Percentiles rank a stretch among this genome's conserved stretches.
phyloP scores from a whole-genome alignment of 2,797 vertebrate species.

The Macrochelys suwanniensis region DNA sequence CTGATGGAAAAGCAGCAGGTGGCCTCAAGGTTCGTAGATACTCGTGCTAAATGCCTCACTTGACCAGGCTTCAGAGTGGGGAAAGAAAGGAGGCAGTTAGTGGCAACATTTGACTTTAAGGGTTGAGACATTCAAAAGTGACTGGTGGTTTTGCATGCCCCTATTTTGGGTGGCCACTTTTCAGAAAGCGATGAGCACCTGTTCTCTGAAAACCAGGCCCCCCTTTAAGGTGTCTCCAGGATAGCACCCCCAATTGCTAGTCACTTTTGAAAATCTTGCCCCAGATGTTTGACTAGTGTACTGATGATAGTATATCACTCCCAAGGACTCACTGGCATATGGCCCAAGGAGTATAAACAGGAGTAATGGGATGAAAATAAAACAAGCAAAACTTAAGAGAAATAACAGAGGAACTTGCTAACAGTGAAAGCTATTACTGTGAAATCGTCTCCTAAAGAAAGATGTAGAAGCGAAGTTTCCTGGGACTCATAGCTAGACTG shows the following conservation, averaged over 20 bases:
- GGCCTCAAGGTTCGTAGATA: not conserved
- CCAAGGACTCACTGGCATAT: not conserved
- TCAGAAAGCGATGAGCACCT: not conserved
- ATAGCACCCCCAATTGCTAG: not conserved
- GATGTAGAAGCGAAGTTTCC: not conserved
- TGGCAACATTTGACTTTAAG: not conserved
- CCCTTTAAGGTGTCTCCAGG: not conserved
- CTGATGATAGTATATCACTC: not conserved
- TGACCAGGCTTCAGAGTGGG: not conserved
- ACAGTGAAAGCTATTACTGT: not conserved
- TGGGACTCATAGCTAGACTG: not conserved
- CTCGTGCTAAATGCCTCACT: slow-evolving; percentile 22
- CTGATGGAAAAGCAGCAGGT: not conserved
- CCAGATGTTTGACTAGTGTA: not conserved
- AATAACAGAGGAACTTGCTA: not conserved
- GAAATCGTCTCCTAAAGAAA: slow-evolving; percentile 30
- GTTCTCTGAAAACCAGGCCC: no score
- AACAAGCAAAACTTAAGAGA: not conserved
- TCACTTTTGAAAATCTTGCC: not conserved
- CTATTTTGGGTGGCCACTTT: not conserved
- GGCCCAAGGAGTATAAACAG: not conserved
- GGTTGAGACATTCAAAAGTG: not conserved
- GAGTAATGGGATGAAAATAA: slow-evolving; percentile 38
- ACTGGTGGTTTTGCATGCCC: not conserved
- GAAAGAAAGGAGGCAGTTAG: not conserved